A percentile compares a stretch with the other conserved stretches of the same genome.
phyloP scores from a whole-genome alignment of 2,797 vertebrate genomes.

The Oreonectes daqikongensis region DNA sequence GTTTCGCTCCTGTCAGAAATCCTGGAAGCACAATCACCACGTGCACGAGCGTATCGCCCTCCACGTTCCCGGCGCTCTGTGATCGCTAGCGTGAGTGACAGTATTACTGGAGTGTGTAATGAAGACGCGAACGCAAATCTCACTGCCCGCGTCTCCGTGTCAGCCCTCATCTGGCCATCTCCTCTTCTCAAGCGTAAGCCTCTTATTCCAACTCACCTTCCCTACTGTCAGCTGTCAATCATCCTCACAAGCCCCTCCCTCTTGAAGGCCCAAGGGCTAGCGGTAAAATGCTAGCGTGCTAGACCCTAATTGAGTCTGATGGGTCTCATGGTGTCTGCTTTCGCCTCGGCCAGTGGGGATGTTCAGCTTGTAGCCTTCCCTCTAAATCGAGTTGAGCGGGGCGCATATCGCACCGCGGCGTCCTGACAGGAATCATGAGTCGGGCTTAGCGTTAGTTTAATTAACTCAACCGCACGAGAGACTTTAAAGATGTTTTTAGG shows the following conservation, averaged over 20 bases:
- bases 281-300: constrained; percentile 27
- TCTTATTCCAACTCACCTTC: constrained; percentile 41
- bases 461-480: constrained; percentile 36
- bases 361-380: neutral
- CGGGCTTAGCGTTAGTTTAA: constrained; percentile 22
- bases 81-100: constrained; percentile 46
- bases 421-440: constrained; percentile 27
- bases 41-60: neutral
- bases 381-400: constrained; percentile 10
- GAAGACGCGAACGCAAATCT: constrained; percentile 43
- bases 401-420: neutral
- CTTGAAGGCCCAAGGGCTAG: constrained; percentile 12
- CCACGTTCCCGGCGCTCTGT: neutral
- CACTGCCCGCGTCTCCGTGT: constrained; percentile 27
- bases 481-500: constrained; percentile 45
- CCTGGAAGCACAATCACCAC: neutral
- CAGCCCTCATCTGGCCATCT: constrained; percentile 40
- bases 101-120: constrained; percentile 50
- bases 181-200: constrained; percentile 47
- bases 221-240: constrained; percentile 53
- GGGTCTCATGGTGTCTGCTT: constrained; percentile 33
- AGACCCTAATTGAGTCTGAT: constrained; percentile 45
- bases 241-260: constrained; percentile 36
- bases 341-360: constrained; percentile 21
- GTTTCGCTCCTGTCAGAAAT: neutral